Percentiles rank a stretch among this genome's conserved stretches.
phyloP scores from a whole-genome alignment of 1,140 invertebrate species.

The Varroa destructor region DNA sequence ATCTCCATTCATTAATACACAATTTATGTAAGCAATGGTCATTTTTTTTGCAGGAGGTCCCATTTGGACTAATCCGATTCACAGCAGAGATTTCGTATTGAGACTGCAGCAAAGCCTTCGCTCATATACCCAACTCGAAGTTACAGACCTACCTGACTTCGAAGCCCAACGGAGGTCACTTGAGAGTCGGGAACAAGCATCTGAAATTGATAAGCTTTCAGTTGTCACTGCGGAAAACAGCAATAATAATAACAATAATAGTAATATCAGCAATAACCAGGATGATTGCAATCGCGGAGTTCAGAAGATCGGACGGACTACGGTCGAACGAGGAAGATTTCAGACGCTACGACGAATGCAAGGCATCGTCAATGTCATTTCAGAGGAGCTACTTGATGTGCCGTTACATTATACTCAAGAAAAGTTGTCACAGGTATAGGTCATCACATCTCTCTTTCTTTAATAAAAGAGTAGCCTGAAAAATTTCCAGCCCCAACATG shows the following conservation, averaged over 20 bases:
- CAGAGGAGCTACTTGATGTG: slow-evolving; percentile 60
- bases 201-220: too few relatives aligned
- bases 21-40: slow-evolving; percentile 29
- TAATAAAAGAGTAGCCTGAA: too few relatives aligned
- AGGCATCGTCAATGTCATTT: slow-evolving; percentile 46
- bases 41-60: slow-evolving; percentile 65
- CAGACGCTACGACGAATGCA: slow-evolving; percentile 58
- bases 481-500: slow-evolving; percentile 33
- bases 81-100: slow-evolving; percentile 61
- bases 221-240: too few relatives aligned
- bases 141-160: slow-evolving; percentile 7
- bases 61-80: slow-evolving; percentile 75
- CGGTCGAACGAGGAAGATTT: slow-evolving; percentile 32
- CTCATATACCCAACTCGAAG: slow-evolving; percentile 42
- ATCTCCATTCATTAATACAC: too few relatives aligned
- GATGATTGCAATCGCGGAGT: slow-evolving; percentile 28
- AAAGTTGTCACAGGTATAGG: slow-evolving; percentile 50
- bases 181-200: too few relatives aligned
- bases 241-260: too few relatives aligned
- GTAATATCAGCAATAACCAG: not conserved
- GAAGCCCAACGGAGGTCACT: not conserved
- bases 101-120: slow-evolving; percentile 42
- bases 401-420: slow-evolving; percentile 74
- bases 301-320: slow-evolving; percentile 30
- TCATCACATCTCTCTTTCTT: slow-evolving; percentile 38